Evolutionary conservation across 2,113 vertebrate genomes (phyloP), one percentile per base, ranked within the genome.

Genomic region (Erpornis zantholeuca): DNA sequence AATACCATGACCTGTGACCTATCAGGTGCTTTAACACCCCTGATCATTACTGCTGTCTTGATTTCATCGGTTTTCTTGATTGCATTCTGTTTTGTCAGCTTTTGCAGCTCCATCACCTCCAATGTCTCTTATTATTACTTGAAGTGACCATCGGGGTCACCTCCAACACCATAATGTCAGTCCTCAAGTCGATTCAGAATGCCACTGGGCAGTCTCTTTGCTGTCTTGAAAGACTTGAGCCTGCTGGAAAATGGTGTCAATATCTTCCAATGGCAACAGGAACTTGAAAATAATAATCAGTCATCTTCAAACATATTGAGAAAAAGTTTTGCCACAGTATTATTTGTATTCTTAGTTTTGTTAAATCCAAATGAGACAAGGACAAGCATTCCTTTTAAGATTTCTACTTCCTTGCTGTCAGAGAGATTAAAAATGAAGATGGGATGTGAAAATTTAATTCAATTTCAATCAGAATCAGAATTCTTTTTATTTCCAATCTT

Each of bases 61-160:
- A 97, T 96, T 87, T 86, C 33, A 95, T 88, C 7, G 45, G 70
- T 90, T 96, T 95, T 94, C 78, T 29, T 47, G 60, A 94, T 75
- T 86, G 44, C 13, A 45, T 92, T 91, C 38, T 86, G 83, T 94
- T 96, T 92, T 96, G 83, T 77, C 82, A 94, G 61, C 49, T 89
- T 91, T 85, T 91, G 57, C 57, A 87, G 72, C 66, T 79, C 33
- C 50, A 42, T 70, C 81, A 91, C 53, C 54, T 87, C 57, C 61
- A 76, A 3, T 66, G 64, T 93, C 63, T 88, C 72, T 61, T 85
- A 65, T 72, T 95, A 86, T 69, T 72, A 54, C 45, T 72, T 76
- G 50, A 89, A 94, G 57, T 89, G 91, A 87, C 86, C 84, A 57
- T 50, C 0, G 0, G 9, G 23, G 17, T 93, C 68, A 87, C 63